Conservation (phyloP, 2,888 invertebrate species). For the Harpalus rufipes region DNA sequence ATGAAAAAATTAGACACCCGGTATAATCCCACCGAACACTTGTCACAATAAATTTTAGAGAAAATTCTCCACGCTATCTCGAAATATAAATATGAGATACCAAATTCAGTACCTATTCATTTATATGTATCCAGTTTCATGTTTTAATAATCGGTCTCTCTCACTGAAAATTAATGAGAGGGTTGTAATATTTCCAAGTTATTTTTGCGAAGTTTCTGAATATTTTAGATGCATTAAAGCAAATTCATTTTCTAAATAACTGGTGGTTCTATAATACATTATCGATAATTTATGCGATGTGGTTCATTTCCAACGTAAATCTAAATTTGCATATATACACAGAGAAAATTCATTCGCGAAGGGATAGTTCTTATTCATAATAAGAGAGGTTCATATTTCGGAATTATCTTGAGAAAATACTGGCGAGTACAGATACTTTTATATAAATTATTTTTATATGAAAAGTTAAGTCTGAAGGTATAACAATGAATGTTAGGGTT, state of each 20-base stretch:
- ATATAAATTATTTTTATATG: no score
- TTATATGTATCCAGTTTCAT: conserved; percentile 3
- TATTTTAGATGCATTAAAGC: conserved; percentile 16
- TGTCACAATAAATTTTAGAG: background rate
- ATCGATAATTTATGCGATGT: conserved; percentile 33
- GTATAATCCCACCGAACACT: no score
- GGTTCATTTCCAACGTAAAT: conserved; percentile 6
- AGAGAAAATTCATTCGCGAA: no score
- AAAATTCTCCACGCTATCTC: background rate
- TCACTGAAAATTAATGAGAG: conserved; percentile 14
- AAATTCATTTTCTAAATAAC: conserved; percentile 29
- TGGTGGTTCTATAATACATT: conserved; percentile 32
- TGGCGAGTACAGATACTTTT: no score
- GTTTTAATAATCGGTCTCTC: background rate
- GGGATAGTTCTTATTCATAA: no score
- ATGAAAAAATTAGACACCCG: no score
- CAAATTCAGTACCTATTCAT: background rate
- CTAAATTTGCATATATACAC: conserved; percentile 24
- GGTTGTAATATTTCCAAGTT: conserved; percentile 28
- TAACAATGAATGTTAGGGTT: no score
- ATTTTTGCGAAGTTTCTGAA: conserved; percentile 32
- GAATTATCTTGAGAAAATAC: no score
- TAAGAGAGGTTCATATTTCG: no score
- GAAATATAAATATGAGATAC: background rate
- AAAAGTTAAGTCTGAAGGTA: no score